These are phyloP conservation scores for Pseudotriccus pelzelni DNA, from an alignment of 2,797 vertebrate species.

Conservation along the genomic window DNA sequence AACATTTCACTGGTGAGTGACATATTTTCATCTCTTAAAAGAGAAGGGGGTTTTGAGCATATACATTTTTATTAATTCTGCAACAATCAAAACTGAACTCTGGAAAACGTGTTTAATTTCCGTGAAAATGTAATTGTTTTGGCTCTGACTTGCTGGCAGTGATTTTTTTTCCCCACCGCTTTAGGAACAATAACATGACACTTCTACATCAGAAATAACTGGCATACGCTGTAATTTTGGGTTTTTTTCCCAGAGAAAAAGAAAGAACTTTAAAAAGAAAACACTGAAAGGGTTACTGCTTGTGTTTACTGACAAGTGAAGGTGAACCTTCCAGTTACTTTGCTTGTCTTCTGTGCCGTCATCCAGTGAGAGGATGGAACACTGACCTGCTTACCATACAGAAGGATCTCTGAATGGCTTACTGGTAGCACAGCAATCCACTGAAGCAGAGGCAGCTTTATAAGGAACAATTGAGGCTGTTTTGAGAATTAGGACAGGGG, in stretches of 20 bases:
- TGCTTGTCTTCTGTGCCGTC: conserved; percentile 20
- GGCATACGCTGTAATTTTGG: not conserved
- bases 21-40: not conserved
- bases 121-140: not conserved
- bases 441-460: conserved; percentile 82
- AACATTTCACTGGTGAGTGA: not conserved
- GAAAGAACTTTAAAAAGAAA: not conserved
- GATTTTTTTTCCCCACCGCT: not conserved
- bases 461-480: conserved; percentile 81
- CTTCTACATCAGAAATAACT: not conserved
- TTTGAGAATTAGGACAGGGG: not conserved
- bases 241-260: not conserved
- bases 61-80: not conserved
- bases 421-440: conserved; percentile 84
- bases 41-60: not conserved
- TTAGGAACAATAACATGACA: not conserved
- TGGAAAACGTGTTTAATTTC: not conserved
- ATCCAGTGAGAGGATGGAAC: conserved; percentile 81
- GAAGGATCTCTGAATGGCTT: conserved; percentile 86
- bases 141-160: not conserved
- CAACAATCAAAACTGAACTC: not conserved
- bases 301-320: not conserved
- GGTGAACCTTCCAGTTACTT: not conserved
- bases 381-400: conserved; percentile 86
- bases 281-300: not conserved